phyloP scores from a whole-genome alignment of 1,140 invertebrate species.

The Apocrypta bakeri region DNA sequence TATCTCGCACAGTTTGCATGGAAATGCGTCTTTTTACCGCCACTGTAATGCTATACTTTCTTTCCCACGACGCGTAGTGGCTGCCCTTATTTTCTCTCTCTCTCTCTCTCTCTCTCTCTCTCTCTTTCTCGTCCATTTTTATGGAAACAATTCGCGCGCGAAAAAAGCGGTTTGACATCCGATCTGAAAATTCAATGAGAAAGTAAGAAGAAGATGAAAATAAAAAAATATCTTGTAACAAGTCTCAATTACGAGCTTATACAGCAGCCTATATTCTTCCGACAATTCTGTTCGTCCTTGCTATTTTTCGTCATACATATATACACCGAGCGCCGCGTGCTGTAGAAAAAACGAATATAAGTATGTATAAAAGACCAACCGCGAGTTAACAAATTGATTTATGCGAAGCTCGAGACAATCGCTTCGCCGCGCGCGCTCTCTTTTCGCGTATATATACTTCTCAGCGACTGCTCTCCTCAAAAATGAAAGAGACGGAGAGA shows the following conservation, averaged over 20 bases:
- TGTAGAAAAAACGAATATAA: not conserved
- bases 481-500: not conserved
- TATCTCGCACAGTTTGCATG: not conserved
- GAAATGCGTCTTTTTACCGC: not conserved
- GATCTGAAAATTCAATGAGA: slow-evolving; percentile 28
- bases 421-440: not conserved
- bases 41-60: not conserved
- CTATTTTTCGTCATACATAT: slow-evolving; percentile 38
- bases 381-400: slow-evolving; percentile 46
- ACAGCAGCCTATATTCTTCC: not conserved
- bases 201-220: not conserved
- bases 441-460: too few relatives aligned
- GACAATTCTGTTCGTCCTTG: not conserved
- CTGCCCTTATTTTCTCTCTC: too few relatives aligned
- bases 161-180: slow-evolving; percentile 7
- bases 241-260: slow-evolving; percentile 38
- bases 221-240: not conserved
- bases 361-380: not conserved
- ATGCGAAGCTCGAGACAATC: slow-evolving; percentile 39
- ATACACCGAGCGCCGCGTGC: not conserved
- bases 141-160: not conserved
- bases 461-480: not conserved
- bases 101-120: not conserved
- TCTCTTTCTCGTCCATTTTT: not conserved
- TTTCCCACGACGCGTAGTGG: not conserved